Evolutionary conservation across 2,797 vertebrate species (phyloP).

Genomic region (Chelonia mydas): DNA sequence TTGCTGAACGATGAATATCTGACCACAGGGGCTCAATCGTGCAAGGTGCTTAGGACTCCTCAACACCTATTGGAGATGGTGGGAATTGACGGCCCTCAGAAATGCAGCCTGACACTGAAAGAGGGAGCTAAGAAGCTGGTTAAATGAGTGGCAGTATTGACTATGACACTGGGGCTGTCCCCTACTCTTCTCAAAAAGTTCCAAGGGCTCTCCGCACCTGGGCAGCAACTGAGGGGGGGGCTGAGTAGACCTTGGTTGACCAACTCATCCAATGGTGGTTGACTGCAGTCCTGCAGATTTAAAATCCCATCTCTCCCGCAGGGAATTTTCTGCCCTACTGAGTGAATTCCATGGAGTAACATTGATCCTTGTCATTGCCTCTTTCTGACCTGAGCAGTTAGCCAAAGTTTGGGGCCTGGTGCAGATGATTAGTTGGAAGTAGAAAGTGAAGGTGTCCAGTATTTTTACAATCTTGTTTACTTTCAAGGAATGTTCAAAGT

Average conservation of each 20-base stretch:
- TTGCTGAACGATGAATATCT: neutral
- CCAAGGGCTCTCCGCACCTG: neutral
- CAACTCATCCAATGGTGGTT: neutral
- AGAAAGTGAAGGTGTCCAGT: neutral
- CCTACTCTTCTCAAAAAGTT: neutral
- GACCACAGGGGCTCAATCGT: neutral
- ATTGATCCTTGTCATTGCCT: accelerated
- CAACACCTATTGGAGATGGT: neutral
- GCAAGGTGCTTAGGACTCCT: neutral
- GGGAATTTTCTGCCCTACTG: neutral
- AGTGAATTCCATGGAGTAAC: neutral
- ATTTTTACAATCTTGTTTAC: neutral
- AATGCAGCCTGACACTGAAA: neutral
- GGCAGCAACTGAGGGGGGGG: neutral
- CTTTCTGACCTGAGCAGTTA: neutral
- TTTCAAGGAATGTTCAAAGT: neutral
- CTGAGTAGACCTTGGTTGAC: neutral
- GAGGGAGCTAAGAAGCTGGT: neutral
- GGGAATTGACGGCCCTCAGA: neutral
- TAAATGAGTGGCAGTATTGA: accelerated
- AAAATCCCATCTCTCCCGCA: accelerated
- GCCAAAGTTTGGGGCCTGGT: neutral
- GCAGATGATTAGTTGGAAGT: neutral
- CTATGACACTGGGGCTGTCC: accelerated
- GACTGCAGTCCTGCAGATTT: neutral